phyloP scores from a whole-genome alignment of 2,888 invertebrate genomes.

The Nomada ruficornis region DNA sequence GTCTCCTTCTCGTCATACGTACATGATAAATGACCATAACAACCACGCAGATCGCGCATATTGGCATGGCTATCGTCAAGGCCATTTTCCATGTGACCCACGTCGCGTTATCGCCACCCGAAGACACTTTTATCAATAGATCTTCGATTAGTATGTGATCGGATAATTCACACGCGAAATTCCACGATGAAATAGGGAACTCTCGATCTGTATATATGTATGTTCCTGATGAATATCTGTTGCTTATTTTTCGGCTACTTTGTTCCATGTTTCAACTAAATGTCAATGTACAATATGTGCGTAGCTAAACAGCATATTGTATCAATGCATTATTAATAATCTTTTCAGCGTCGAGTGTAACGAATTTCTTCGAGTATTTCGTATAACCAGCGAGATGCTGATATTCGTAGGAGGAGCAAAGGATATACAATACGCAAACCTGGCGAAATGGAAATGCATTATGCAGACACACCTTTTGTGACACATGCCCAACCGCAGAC shows the following conservation, averaged over 20 bases:
- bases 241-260: too few relatives aligned
- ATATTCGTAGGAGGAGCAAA: constrained; percentile 24
- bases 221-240: too few relatives aligned
- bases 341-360: neutral
- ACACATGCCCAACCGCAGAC: constrained; percentile 37
- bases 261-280: too few relatives aligned
- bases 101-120: constrained; percentile 76
- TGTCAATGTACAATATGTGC: neutral
- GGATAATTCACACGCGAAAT: neutral
- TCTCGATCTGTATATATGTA: neutral
- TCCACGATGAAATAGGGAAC: constrained; percentile 17
- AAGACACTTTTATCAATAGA: constrained; percentile 74
- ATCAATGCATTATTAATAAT: neutral
- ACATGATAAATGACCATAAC: constrained; percentile 88
- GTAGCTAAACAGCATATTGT: too few relatives aligned
- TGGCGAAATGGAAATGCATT: constrained; percentile 25
- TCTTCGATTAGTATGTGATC: constrained; percentile 47
- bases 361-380: constrained; percentile 21
- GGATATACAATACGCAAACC: constrained; percentile 18
- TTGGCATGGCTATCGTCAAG: constrained; percentile 89
- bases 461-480: constrained; percentile 17
- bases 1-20: constrained; percentile 85
- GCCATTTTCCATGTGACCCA: constrained; percentile 88
- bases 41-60: constrained; percentile 88
- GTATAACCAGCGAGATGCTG: constrained; percentile 31